Evolutionary conservation across 2,888 invertebrate species (phyloP).

Genomic region (Oxystoma pomonae): DNA sequence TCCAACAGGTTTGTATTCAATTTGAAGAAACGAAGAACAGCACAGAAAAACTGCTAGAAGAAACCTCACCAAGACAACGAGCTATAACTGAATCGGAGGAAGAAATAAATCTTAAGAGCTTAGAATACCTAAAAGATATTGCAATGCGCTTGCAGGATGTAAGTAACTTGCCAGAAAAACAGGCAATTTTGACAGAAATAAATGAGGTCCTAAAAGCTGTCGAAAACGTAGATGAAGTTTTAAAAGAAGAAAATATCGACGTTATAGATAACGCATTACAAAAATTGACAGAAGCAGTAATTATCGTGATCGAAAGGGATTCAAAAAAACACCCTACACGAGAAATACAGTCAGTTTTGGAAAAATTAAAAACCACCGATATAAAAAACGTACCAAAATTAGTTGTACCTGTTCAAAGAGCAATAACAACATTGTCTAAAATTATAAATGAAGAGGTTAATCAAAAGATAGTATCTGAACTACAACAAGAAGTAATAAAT

Average conservation of each 20-base stretch:
- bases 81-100: constrained; percentile 19
- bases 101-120: constrained; percentile 15
- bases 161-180: constrained; percentile 15
- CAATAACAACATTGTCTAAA: constrained; percentile 17
- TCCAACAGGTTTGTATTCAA: constrained; percentile 18
- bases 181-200: constrained; percentile 20
- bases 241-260: constrained; percentile 17
- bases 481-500: constrained; percentile 6
- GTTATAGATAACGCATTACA: constrained; percentile 16
- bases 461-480: neutral
- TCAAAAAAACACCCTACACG: constrained; percentile 1
- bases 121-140: constrained; percentile 16
- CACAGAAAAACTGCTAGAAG: neutral
- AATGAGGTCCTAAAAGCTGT: constrained; percentile 17
- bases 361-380: constrained; percentile 6
- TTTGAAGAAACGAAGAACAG: constrained; percentile 13
- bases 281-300: constrained; percentile 14
- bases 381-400: constrained; percentile 13
- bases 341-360: constrained; percentile 6
- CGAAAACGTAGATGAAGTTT: constrained; percentile 5
- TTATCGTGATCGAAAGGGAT: constrained; percentile 14
- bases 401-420: constrained; percentile 19
- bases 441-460: constrained; percentile 13
- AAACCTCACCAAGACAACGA: constrained; percentile 7
- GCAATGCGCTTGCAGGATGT: constrained; percentile 12